Evolutionary conservation across 1,140 invertebrate genomes (phyloP).

Genomic region (Drosophila nigrodunni): DNA sequence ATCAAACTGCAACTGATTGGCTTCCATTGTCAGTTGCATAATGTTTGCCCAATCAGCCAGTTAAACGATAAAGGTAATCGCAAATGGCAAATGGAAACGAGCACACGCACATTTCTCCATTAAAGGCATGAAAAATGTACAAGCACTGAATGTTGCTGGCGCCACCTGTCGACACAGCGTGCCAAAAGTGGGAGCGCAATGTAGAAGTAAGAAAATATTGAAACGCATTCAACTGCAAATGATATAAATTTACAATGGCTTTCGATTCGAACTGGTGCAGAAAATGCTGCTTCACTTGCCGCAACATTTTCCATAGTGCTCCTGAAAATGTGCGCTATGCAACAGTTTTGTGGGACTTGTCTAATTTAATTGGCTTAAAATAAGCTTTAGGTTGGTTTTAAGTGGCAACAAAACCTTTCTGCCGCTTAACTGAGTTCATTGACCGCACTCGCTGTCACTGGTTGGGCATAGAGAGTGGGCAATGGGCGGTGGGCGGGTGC

Average conservation of each 20-base stretch:
- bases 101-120: background rate
- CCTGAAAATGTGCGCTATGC: background rate
- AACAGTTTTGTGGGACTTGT: constrained; percentile 31
- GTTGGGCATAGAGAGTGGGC: background rate
- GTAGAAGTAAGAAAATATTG: background rate
- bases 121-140: constrained; percentile 11
- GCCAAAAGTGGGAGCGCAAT: background rate
- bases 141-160: constrained; percentile 1
- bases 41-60: constrained; percentile 37
- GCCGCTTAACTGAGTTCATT: constrained; percentile 4
- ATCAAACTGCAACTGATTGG: constrained; percentile 35
- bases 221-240: constrained; percentile 7
- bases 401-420: constrained; percentile 6
- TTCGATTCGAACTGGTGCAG: background rate
- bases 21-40: constrained; percentile 44
- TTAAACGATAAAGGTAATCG: background rate
- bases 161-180: constrained; percentile 5
- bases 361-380: constrained; percentile 41
- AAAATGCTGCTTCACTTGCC: background rate
- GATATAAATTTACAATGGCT: constrained; percentile 5
- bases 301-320: background rate
- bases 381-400: constrained; percentile 4
- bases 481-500: background rate
- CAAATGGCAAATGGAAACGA: background rate
- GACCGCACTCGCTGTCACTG: constrained; percentile 3